Percentiles rank a stretch among this genome's conserved stretches.
phyloP scores from a whole-genome alignment of 2,888 invertebrate species.

The Plemyria rubiginata region DNA sequence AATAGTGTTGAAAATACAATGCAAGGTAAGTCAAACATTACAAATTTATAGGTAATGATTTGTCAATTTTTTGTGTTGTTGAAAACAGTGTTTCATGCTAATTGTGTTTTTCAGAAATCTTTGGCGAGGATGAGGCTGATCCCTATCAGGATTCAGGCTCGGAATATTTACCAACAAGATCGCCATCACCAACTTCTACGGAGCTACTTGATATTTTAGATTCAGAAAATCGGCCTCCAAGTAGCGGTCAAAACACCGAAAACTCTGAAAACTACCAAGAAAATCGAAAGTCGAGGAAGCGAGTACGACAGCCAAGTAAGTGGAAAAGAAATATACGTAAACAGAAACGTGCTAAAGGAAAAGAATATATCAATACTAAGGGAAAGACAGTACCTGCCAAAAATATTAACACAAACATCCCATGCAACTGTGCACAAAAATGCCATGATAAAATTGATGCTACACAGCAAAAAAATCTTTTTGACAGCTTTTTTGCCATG shows the following conservation, averaged over 20 bases:
- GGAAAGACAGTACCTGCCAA: neutral
- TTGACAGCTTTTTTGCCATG: neutral
- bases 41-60: conserved; percentile 10
- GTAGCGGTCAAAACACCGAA: no score
- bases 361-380: neutral
- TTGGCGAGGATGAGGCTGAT: neutral
- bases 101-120: conserved; percentile 1
- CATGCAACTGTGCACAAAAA: neutral
- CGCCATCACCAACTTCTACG: neutral
- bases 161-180: neutral
- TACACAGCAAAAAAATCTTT: neutral
- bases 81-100: no score
- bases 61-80: conserved; percentile 8
- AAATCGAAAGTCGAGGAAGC: neutral
- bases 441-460: neutral
- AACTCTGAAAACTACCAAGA: no score
- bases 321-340: neutral
- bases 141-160: conserved; percentile 3
- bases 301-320: neutral
- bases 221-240: no score
- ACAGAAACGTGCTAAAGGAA: neutral
- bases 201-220: no score
- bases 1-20: conserved; percentile 14
- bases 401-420: neutral
- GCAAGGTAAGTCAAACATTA: conserved; percentile 16